phyloP scores from a whole-genome alignment of 2,797 vertebrate species.

The Yasuhikotakia modesta region DNA sequence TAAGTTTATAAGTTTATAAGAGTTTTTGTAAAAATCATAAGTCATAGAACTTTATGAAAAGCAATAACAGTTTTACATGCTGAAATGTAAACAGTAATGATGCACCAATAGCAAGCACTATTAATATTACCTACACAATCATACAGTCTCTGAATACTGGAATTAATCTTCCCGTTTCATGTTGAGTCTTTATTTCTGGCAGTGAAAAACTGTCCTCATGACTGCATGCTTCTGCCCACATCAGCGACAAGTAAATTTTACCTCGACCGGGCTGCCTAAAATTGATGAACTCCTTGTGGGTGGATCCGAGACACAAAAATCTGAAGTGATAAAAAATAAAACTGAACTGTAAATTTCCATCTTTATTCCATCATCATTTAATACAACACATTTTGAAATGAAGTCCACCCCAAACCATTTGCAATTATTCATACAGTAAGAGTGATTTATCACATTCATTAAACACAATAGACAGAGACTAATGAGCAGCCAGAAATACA shows the following conservation, averaged over 20 bases:
- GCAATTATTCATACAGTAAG: not conserved
- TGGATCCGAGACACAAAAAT: not conserved
- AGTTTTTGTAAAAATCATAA: no score
- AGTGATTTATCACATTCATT: slow-evolving; percentile 34
- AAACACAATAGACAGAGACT: slow-evolving; percentile 31
- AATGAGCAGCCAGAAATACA: slow-evolving; percentile 32
- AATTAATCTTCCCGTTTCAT: no score
- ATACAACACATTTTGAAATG: not conserved
- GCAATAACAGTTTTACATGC: no score
- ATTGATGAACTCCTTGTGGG: not conserved
- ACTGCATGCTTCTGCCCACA: not conserved
- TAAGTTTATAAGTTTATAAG: no score
- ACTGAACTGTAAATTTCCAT: slow-evolving; percentile 18
- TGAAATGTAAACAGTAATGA: no score
- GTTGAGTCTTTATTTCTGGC: not conserved
- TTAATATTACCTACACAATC: not conserved
- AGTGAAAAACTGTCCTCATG: not conserved
- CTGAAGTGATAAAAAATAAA: slow-evolving; percentile 21
- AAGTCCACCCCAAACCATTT: slow-evolving; percentile 4
- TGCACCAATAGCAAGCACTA: not conserved
- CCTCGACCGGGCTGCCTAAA: not conserved
- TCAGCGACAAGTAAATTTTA: not conserved
- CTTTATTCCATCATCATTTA: slow-evolving; percentile 27
- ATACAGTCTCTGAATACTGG: not conserved
- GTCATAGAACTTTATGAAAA: no score